Conservation (phyloP, 2,888 invertebrate genomes). For the Athalia circularis region DNA sequence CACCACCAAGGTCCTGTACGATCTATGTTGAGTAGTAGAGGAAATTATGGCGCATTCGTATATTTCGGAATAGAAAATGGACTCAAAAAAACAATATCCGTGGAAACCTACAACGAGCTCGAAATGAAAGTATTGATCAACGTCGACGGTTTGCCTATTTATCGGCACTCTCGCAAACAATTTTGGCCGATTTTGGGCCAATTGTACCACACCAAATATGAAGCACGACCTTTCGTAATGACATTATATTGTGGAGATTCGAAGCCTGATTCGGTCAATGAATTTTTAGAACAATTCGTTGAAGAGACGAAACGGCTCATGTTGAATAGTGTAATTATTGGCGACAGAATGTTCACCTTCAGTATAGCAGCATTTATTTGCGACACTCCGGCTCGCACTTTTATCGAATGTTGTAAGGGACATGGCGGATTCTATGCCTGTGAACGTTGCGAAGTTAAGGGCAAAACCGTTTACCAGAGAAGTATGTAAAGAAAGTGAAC, state of each 20-base stretch:
- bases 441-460: constrained; percentile 47
- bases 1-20: background rate
- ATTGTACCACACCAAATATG: constrained; percentile 44
- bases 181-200: constrained; percentile 56
- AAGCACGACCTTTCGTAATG: constrained; percentile 43
- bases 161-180: constrained; percentile 53
- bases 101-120: background rate
- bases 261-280: constrained; percentile 40
- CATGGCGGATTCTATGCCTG: constrained; percentile 48
- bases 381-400: constrained; percentile 49
- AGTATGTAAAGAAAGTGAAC: too few species aligned
- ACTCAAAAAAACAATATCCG: background rate
- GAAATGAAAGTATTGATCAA: constrained; percentile 46
- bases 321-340: constrained; percentile 45
- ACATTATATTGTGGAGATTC: constrained; percentile 46
- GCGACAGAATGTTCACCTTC: constrained; percentile 6
- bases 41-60: constrained; percentile 5
- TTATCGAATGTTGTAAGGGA: constrained; percentile 47
- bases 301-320: constrained; percentile 35
- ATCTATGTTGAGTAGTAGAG: background rate
- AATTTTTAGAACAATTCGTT: constrained; percentile 46
- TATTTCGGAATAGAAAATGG: constrained; percentile 8
- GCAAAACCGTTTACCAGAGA: constrained; percentile 24
- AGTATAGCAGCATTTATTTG: constrained; percentile 47
- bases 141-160: constrained; percentile 55